Evolutionary conservation across 2,113 vertebrate species (phyloP).

Genomic region (Dromaius novaehollandiae): DNA sequence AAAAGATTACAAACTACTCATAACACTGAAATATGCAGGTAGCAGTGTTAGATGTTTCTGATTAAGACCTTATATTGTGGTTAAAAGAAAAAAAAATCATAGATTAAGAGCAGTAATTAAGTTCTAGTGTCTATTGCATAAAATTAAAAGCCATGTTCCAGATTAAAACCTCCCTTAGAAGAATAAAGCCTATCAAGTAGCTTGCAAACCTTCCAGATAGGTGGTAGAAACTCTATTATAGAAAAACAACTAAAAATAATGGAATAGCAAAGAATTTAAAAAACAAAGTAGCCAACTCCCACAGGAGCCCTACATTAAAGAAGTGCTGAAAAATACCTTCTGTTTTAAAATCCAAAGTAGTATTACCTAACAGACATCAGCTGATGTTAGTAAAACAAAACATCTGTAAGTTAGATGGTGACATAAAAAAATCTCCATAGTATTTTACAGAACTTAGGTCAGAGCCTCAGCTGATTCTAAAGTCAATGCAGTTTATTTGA

Average conservation of each 20-base stretch:
- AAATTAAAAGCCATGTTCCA: background rate
- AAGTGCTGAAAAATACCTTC: background rate
- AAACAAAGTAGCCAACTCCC: background rate
- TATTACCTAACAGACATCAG: background rate
- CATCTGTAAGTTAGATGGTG: background rate
- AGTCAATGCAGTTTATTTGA: background rate
- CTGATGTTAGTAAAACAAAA: background rate
- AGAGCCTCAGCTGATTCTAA: background rate
- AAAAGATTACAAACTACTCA: background rate
- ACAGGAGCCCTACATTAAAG: background rate
- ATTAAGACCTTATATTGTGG: background rate
- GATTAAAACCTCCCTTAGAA: background rate
- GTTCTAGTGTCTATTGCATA: background rate
- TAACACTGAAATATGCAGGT: background rate
- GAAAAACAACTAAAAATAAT: too few species aligned
- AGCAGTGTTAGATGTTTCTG: background rate
- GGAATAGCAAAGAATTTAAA: background rate
- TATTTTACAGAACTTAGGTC: background rate
- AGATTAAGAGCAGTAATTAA: background rate
- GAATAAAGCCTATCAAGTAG: background rate
- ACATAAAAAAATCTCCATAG: background rate
- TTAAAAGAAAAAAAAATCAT: background rate
- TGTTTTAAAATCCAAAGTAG: accelerated
- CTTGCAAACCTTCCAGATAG: background rate
- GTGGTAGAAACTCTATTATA: too few species aligned